Evolutionary conservation across 2,888 invertebrate genomes (phyloP), one percentile per base, ranked within the genome.

Genomic region (Coelopa pilipes): DNA sequence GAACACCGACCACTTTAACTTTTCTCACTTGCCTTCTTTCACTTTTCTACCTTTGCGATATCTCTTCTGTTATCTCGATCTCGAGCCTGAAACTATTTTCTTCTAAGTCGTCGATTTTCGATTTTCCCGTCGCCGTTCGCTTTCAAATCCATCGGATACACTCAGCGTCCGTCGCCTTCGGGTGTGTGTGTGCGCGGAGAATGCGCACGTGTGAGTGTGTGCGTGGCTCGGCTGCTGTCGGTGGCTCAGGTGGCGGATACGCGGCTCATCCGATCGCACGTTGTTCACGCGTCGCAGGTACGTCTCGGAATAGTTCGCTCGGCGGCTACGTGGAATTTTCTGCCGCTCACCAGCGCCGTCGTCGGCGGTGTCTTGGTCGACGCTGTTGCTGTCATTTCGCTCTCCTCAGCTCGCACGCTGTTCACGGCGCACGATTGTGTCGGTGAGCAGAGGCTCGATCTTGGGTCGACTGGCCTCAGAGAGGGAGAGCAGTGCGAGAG

Each of bases 251-350:
- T 70, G 77, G 76, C 74, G 70, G 66, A 57, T 13, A 59, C 73
- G 68, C 73, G 62, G 7, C 67, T 53, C 59, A 76, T 75, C 80
- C 82, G 79, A 74, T 74, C 74, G 78, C 78, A 78, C 78, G 81
- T 80, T 82, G 81, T 79, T 79, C 76, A 79, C 83, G 80, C 85
- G 81, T 81, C 84, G 80, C 79, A 78, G 81, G 81, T 82, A 81
- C 78, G 81, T 82, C 80, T 76, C 79, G 81, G 78, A 84, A 84
- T 84, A 81, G 76, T 78, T 75, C 74, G 79, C 71, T 34, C 60
- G 53, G 73, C 77, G 76, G 72, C 80, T 80, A 82, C 81, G 79
- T 81, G 81, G 79, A 71, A 72, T 71, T 74, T 76, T 74, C 71
- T 47, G 65, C 71, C 55, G 19, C 70, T 60, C 49, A 12, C 63